Evolutionary conservation across 2,113 vertebrate species (phyloP), one percentile per base, ranked within the genome.

Genomic region (Gadus macrocephalus): DNA sequence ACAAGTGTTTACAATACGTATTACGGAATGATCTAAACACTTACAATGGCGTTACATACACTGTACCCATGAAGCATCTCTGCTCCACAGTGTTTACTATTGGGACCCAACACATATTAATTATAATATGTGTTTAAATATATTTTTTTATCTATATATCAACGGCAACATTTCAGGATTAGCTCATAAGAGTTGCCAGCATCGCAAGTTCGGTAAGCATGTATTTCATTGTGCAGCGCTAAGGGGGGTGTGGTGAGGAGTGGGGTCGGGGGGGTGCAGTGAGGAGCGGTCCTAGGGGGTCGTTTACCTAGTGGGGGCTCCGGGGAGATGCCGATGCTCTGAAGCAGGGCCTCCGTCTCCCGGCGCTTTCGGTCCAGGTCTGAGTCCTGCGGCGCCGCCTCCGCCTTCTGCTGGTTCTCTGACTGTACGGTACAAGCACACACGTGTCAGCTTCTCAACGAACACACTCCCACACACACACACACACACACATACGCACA

Each of bases 301-400:
- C 74, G 31, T 59, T 74, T 93, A 98, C 97, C 96, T 93, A 99
- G 87, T 25, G 95, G 91, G 42, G 97, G 96, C 81, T 99, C 97
- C 1, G 97, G 96, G 0, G 96, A 97, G 76, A 99, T 99, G 49
- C 97, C 97, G 61, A 99, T 98, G 76, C 97, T 99, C 81, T 99
- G 97, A 14, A 99, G 91, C 68, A 99, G 88, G 38, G 97, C 97
- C 78, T 99, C 97, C 0, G 97, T 99, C 89, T 99, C 97, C 65
- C 97, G 90, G 38, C 96, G 94, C 74, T 99, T 98, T 19, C 96
- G 94, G 84, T 99, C 96, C 75, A 98, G 84, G 78, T 98, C 96
- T 0, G 96, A 96, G 71, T 98, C 96, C 68, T 96, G 95, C 11
- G 93, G 93, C 66, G 90, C 86, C 1, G 88, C 92, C 72, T 97